phyloP scores from a whole-genome alignment of 2,797 vertebrate genomes.

The Falco naumanni region DNA sequence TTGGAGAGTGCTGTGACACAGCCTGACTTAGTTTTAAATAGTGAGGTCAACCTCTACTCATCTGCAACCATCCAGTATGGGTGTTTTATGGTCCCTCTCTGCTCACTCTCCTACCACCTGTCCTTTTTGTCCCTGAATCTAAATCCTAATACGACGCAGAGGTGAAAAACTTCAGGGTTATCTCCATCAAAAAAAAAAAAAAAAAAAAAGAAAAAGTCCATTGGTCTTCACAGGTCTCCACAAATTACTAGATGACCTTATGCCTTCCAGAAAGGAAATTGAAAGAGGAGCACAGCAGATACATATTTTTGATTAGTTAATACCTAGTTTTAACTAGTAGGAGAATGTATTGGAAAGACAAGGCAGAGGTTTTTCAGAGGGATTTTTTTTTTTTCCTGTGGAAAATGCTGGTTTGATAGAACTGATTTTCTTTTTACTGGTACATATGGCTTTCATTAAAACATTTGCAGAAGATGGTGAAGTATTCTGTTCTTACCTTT shows the following conservation, averaged over 20 bases:
- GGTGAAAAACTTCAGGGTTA: neutral
- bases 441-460: neutral
- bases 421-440: neutral
- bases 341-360: neutral
- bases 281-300: neutral
- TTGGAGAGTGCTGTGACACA: neutral
- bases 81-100: neutral
- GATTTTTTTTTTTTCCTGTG: neutral
- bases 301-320: neutral
- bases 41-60: neutral
- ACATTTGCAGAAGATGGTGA: neutral
- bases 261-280: neutral
- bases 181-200: neutral
- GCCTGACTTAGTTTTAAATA: neutral
- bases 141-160: neutral
- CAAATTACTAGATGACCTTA: conserved; percentile 5
- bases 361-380: neutral
- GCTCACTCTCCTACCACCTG: neutral
- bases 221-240: neutral
- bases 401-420: neutral
- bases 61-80: rapidly evolving
- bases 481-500: neutral
- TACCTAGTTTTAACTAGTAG: neutral
- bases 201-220: neutral
- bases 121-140: neutral